These are phyloP conservation scores for Sminthurides aquaticus DNA, from an alignment of 2,888 invertebrate species.

Conservation along the genomic window DNA sequence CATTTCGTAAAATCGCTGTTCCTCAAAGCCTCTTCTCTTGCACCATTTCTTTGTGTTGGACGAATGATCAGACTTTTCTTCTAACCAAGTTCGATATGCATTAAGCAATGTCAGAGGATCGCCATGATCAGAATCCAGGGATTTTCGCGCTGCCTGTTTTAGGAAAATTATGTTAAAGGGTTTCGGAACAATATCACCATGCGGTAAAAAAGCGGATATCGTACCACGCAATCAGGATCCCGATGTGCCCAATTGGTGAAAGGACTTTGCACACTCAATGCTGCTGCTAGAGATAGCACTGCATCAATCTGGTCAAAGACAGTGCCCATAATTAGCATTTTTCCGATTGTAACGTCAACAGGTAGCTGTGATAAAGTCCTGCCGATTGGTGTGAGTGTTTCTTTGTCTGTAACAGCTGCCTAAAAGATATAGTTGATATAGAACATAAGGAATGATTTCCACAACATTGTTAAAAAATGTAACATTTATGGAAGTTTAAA, in stretches of 20 bases:
- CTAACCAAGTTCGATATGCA: conserved; percentile 80
- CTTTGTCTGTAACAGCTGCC: conserved; percentile 64
- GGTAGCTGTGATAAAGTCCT: conserved; percentile 80
- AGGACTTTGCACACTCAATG: conserved; percentile 86
- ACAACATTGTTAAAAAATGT: background rate
- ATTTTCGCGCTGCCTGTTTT: conserved; percentile 61
- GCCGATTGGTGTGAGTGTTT: conserved; percentile 78
- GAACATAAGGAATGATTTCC: background rate
- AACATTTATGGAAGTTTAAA: too few species aligned
- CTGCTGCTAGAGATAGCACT: conserved; percentile 80
- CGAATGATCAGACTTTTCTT: conserved; percentile 58
- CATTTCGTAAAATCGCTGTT: conserved; percentile 93
- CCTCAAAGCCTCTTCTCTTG: conserved; percentile 79
- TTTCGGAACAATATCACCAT: too few species aligned
- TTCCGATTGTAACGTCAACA: conserved; percentile 89
- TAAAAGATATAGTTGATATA: too few species aligned
- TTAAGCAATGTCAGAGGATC: conserved; percentile 87
- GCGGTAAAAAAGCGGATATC: background rate
- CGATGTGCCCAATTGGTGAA: conserved; percentile 82
- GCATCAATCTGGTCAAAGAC: conserved; percentile 82
- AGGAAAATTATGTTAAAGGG: background rate
- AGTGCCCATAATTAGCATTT: conserved; percentile 87
- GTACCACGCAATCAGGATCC: conserved; percentile 72
- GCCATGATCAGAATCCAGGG: conserved; percentile 87
- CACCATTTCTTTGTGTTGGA: conserved; percentile 70